phyloP scores from a whole-genome alignment of 1,140 invertebrate genomes.

The Tetragnatha versicolor region DNA sequence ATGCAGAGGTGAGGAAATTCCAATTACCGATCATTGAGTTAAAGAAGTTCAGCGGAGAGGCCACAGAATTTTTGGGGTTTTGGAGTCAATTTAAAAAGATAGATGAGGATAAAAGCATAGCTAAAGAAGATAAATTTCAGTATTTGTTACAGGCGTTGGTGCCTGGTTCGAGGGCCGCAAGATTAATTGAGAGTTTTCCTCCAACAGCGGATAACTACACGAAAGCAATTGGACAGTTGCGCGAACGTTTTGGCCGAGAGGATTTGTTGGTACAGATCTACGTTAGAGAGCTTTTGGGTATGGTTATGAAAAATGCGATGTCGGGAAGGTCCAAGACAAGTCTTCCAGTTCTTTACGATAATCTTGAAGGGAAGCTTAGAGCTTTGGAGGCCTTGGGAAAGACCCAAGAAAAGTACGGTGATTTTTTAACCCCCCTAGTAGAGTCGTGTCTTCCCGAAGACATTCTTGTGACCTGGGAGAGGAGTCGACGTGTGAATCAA shows the following conservation, averaged over 20 bases:
- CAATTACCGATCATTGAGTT: background rate
- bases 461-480: background rate
- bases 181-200: background rate
- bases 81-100: slow-evolving; percentile 2
- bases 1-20: no score
- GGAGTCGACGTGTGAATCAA: no score
- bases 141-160: background rate
- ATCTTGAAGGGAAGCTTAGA: background rate
- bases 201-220: background rate
- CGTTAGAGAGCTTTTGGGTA: background rate
- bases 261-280: background rate
- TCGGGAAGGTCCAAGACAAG: no score
- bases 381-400: background rate
- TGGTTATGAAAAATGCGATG: background rate
- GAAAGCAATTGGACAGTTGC: background rate
- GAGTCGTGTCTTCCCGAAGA: background rate
- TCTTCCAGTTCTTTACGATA: background rate
- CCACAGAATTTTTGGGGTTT: background rate
- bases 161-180: background rate
- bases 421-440: background rate
- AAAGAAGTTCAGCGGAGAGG: background rate
- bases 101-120: background rate
- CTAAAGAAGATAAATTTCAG: background rate
- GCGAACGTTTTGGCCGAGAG: background rate
- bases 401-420: background rate